phyloP scores from a whole-genome alignment of 2,888 invertebrate genomes.

The Cremastobaeus sp. region DNA sequence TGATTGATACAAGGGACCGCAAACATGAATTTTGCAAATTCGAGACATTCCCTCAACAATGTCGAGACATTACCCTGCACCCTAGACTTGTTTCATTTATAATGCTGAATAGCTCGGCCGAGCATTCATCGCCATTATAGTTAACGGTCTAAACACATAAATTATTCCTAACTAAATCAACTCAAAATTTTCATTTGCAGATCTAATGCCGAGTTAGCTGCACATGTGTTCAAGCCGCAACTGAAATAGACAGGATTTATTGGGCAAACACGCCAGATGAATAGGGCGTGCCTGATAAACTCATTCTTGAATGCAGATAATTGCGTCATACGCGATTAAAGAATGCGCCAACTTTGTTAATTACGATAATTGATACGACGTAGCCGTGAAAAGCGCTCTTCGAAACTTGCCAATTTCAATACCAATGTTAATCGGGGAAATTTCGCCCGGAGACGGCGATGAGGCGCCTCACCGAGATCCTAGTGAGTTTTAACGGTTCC shows the following conservation, averaged over 20 bases:
- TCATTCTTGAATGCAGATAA: slow-evolving; percentile 46
- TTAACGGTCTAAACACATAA: slow-evolving; percentile 42
- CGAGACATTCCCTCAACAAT: neutral
- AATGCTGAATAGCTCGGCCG: slow-evolving; percentile 25
- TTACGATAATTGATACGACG: no score
- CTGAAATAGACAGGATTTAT: slow-evolving; percentile 60
- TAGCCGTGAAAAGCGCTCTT: no score
- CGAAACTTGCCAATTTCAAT: no score
- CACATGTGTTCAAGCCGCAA: slow-evolving; percentile 54
- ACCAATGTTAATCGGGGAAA: no score
- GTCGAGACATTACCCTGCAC: neutral
- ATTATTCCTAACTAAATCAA: slow-evolving; percentile 50
- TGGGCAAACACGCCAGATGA: slow-evolving; percentile 59
- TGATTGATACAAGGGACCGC: no score
- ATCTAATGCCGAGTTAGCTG: slow-evolving; percentile 49
- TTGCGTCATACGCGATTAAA: slow-evolving; percentile 44
- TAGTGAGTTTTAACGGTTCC: no score
- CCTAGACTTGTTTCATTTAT: slow-evolving; percentile 9
- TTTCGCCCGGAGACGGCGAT: no score
- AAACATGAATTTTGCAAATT: slow-evolving; percentile 7
- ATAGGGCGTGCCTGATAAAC: slow-evolving; percentile 61
- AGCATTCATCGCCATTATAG: slow-evolving; percentile 31
- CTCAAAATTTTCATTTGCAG: slow-evolving; percentile 54
- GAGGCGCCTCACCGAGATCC: no score
- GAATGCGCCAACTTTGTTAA: slow-evolving; percentile 28